A percentile compares a stretch with the other conserved stretches of the same genome.
Evolutionary conservation across 2,797 vertebrate genomes (phyloP).

Genomic region (Eulemur coronatus): DNA sequence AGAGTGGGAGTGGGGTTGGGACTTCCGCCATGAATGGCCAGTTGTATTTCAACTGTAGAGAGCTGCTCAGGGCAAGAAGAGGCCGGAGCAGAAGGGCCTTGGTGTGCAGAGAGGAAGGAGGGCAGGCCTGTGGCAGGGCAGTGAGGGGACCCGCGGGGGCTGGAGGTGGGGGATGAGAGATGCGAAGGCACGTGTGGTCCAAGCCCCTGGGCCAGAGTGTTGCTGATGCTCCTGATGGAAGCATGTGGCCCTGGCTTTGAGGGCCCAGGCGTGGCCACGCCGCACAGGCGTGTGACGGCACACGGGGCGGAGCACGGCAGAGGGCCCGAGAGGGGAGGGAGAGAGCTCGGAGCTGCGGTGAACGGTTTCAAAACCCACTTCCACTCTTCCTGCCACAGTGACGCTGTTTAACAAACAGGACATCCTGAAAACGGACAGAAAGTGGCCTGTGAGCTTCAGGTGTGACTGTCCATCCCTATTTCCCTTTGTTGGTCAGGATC

Average conservation of each 20-base stretch:
- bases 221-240: background rate
- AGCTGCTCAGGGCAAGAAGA: background rate
- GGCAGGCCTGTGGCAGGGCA: background rate
- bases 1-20: background rate
- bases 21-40: background rate
- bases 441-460: background rate
- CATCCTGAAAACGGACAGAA: background rate
- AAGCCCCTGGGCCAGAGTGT: background rate
- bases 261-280: background rate
- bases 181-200: background rate
- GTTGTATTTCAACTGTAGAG: background rate
- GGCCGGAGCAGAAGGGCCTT: background rate
- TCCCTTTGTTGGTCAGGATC: background rate
- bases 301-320: background rate
- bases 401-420: background rate
- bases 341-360: rapidly evolving
- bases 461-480: background rate
- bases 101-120: background rate
- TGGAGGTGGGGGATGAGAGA: background rate
- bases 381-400: background rate
- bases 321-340: background rate
- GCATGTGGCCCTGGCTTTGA: background rate
- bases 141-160: background rate
- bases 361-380: slow-evolving; percentile 12
- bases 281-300: background rate